A percentile compares a stretch with the other conserved stretches of the same genome.
phyloP scores from a whole-genome alignment of 2,888 invertebrate species.

The Xestobium rufovillosum region DNA sequence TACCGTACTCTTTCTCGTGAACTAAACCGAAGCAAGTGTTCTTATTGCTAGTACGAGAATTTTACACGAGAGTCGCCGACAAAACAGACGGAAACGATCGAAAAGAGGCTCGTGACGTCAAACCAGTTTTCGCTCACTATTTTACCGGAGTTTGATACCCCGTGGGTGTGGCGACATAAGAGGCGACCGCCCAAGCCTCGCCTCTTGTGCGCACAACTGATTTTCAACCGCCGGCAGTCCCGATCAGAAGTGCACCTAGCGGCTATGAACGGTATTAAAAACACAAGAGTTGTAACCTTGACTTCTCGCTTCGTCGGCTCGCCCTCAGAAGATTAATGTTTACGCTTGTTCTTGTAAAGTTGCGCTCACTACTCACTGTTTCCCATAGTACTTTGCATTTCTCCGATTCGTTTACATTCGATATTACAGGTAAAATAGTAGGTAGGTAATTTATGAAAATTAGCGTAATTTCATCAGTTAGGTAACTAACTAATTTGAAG shows the following conservation, averaged over 20 bases:
- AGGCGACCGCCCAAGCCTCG: constrained; percentile 29
- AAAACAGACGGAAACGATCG: constrained; percentile 26
- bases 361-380: no score
- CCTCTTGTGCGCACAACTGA: constrained; percentile 26
- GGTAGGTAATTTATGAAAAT: no score
- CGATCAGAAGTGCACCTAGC: constrained; percentile 33
- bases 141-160: constrained; percentile 36
- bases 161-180: constrained; percentile 27
- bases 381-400: no score
- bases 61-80: constrained; percentile 30
- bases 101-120: constrained; percentile 29
- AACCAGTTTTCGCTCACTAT: constrained; percentile 30
- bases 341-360: no score
- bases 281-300: constrained; percentile 36
- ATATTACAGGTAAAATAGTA: no score
- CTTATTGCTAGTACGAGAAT: constrained; percentile 37
- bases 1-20: constrained; percentile 30
- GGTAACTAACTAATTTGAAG: no score
- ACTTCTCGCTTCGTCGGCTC: constrained; percentile 35
- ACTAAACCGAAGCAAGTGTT: constrained; percentile 34
- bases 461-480: no score
- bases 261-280: constrained; percentile 34
- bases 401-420: no score
- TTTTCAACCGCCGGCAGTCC: constrained; percentile 23
- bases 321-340: no score